Percentiles rank a stretch among this genome's conserved stretches.
Evolutionary conservation across 1,140 invertebrate genomes (phyloP).

Genomic region (Scaptomyza pallida): DNA sequence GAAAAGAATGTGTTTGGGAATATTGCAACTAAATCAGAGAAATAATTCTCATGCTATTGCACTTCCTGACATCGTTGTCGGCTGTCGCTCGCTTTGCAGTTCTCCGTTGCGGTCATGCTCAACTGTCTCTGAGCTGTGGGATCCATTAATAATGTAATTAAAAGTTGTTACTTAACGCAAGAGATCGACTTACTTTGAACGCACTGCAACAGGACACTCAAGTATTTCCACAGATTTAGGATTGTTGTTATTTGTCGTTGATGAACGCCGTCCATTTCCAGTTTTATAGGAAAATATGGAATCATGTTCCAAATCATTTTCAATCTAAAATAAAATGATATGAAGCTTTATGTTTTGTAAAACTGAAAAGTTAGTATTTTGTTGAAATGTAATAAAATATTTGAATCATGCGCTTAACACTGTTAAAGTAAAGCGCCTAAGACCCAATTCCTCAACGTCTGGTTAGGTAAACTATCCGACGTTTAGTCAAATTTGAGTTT

Average conservation of each 20-base stretch:
- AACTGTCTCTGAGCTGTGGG: constrained; percentile 79
- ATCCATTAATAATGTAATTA: background rate
- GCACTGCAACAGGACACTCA: constrained; percentile 85
- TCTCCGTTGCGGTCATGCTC: constrained; percentile 86
- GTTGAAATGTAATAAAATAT: no score
- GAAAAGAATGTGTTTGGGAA: constrained; percentile 84
- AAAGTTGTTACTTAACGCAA: background rate
- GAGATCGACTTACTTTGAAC: constrained; percentile 84
- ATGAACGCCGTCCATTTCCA: constrained; percentile 86
- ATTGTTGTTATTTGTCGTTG: constrained; percentile 86
- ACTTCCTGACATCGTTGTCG: constrained; percentile 88
- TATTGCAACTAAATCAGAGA: constrained; percentile 84
- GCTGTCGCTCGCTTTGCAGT: constrained; percentile 84
- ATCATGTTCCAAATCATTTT: constrained; percentile 87
- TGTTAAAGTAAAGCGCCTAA: no score
- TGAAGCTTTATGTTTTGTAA: no score
- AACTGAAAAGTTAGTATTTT: no score
- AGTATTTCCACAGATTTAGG: constrained; percentile 85
- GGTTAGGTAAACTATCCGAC: no score
- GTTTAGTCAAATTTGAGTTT: no score
- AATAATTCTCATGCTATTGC: constrained; percentile 88
- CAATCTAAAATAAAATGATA: constrained; percentile 81
- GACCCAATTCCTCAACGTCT: no score
- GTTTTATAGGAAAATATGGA: constrained; percentile 87
- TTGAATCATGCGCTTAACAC: no score